Conservation (phyloP, 2,888 invertebrate genomes). For the Diarsia mendica region DNA sequence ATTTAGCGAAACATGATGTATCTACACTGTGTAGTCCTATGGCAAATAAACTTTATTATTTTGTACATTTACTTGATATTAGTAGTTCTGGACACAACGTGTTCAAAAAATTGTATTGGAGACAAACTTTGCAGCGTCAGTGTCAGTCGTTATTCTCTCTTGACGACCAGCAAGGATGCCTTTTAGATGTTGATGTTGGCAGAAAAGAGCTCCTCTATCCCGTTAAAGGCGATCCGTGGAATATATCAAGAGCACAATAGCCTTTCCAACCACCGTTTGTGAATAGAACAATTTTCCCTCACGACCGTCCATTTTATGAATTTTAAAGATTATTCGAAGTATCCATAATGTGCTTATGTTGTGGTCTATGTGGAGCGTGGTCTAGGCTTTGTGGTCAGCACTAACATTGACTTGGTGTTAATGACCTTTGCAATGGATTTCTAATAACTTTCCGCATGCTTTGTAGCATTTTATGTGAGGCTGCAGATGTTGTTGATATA, state of each 20-base stretch:
- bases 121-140: too few relatives aligned
- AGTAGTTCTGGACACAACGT: neutral
- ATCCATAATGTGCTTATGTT: slow-evolving; percentile 40
- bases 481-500: slow-evolving; percentile 21
- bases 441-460: slow-evolving; percentile 62
- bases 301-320: slow-evolving; percentile 28
- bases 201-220: neutral
- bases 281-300: slow-evolving; percentile 26
- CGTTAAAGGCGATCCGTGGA: slow-evolving; percentile 2
- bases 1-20: neutral
- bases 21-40: neutral
- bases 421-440: slow-evolving; percentile 65
- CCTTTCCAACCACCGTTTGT: slow-evolving; percentile 3
- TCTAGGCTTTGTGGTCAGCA: slow-evolving; percentile 55
- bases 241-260: slow-evolving; percentile 5
- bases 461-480: slow-evolving; percentile 22
- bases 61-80: neutral
- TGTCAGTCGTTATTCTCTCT: neutral
- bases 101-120: neutral
- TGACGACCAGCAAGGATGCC: neutral
- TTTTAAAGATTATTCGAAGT: slow-evolving; percentile 39
- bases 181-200: neutral
- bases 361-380: slow-evolving; percentile 49
- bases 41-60: neutral
- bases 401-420: slow-evolving; percentile 37